Evolutionary conservation across 2,797 vertebrate species (phyloP).

Genomic region (Anableps anableps): DNA sequence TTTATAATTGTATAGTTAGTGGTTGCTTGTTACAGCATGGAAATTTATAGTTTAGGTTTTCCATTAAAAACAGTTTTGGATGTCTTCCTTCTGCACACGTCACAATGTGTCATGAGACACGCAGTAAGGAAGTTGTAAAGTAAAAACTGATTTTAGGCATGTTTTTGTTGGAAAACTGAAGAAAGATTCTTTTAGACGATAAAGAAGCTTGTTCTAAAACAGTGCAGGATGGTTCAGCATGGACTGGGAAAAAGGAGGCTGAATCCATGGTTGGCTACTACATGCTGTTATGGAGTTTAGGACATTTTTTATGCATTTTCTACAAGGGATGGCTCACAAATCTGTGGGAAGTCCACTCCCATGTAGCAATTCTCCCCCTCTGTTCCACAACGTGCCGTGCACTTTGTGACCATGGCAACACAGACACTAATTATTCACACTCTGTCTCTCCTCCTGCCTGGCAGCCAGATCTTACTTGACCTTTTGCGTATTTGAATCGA

Average conservation of each 20-base stretch:
- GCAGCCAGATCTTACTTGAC: conserved; percentile 82
- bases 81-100: conserved; percentile 5
- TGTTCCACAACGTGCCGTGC: conserved; percentile 66
- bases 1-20: not conserved
- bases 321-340: conserved; percentile 60
- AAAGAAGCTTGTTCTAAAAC: conserved; percentile 37
- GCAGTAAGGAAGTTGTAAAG: not conserved
- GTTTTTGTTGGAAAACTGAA: conserved; percentile 30
- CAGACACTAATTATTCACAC: conserved; percentile 82
- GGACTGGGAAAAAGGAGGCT: conserved; percentile 37
- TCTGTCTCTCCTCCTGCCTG: conserved; percentile 59
- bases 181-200: conserved; percentile 33
- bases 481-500: conserved; percentile 79
- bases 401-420: conserved; percentile 83
- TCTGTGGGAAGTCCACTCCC: conserved; percentile 72
- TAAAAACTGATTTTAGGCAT: conserved; percentile 10
- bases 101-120: conserved; percentile 5
- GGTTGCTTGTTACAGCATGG: not conserved
- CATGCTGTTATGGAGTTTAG: conserved; percentile 60
- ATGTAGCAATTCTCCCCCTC: conserved; percentile 55
- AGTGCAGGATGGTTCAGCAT: conserved; percentile 32
- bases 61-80: not conserved
- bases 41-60: not conserved
- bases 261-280: conserved; percentile 53
- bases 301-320: conserved; percentile 59